Evolutionary conservation across 2,888 invertebrate species (phyloP).

Genomic region (Megaustenia siamemsis): DNA sequence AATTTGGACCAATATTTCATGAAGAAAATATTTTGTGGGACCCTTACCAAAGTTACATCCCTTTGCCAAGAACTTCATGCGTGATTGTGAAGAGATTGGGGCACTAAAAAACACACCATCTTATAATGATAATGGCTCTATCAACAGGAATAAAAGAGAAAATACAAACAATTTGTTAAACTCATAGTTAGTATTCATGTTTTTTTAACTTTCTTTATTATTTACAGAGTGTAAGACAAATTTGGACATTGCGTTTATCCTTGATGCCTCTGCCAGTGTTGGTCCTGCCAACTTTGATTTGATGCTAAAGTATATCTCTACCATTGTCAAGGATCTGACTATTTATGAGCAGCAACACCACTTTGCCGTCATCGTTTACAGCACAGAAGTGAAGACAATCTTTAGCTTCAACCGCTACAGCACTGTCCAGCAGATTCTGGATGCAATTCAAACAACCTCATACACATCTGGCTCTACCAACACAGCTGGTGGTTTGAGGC

Average conservation of each 20-base stretch:
- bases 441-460: slow-evolving; percentile 63
- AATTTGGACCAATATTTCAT: too few species aligned
- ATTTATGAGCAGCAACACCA: slow-evolving; percentile 63
- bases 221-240: slow-evolving; percentile 67
- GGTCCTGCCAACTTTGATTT: slow-evolving; percentile 66
- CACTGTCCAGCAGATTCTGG: slow-evolving; percentile 57
- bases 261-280: slow-evolving; percentile 72
- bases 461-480: slow-evolving; percentile 73
- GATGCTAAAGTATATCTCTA: slow-evolving; percentile 64
- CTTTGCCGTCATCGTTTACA: slow-evolving; percentile 70
- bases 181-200: too few species aligned
- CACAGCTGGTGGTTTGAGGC: slow-evolving; percentile 69
- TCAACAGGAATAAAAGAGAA: too few species aligned
- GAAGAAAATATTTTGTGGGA: too few species aligned
- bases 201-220: too few species aligned
- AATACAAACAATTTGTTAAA: too few species aligned
- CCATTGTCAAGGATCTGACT: slow-evolving; percentile 65
- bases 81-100: too few species aligned
- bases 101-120: too few species aligned
- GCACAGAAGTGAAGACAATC: slow-evolving; percentile 65
- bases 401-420: slow-evolving; percentile 70
- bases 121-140: too few species aligned
- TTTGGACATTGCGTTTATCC: slow-evolving; percentile 70
- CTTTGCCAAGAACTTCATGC: too few species aligned
- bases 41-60: too few species aligned